phyloP scores from a whole-genome alignment of 2,888 invertebrate species.

The Napeogenes sylphis region DNA sequence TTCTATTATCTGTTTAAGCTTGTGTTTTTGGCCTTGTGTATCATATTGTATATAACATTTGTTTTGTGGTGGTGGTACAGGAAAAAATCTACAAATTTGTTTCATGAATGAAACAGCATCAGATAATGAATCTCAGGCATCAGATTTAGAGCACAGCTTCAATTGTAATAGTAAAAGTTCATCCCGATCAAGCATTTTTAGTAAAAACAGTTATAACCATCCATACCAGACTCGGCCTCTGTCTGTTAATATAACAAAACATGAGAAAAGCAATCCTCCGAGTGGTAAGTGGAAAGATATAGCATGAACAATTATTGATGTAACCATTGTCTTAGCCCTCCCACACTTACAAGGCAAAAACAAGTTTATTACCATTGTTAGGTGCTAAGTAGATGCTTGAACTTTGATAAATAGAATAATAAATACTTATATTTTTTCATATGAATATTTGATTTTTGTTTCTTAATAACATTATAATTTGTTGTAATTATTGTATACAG shows the following conservation, averaged over 20 bases:
- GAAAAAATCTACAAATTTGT: constrained; percentile 96
- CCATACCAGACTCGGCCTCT: constrained; percentile 72
- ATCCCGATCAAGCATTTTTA: constrained; percentile 64
- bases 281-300: constrained; percentile 56
- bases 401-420: neutral
- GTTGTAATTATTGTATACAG: too few relatives aligned
- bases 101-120: constrained; percentile 96
- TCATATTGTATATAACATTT: constrained; percentile 35
- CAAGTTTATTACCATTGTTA: constrained; percentile 13
- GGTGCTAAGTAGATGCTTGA: constrained; percentile 1
- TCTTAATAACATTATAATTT: too few relatives aligned
- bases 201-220: constrained; percentile 67
- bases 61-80: constrained; percentile 68
- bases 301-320: constrained; percentile 21
- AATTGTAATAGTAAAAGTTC: constrained; percentile 60
- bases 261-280: constrained; percentile 64
- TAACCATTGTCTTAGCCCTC: constrained; percentile 12
- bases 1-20: neutral
- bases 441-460: neutral
- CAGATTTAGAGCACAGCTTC: constrained; percentile 81
- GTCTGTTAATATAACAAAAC: constrained; percentile 68
- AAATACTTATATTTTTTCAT: neutral
- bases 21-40: constrained; percentile 2
- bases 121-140: constrained; percentile 87
- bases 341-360: constrained; percentile 13